Evolutionary conservation across 92 coral and sea anemone genomes (phyloP).

Genomic region (Zoanthus sansibaricus): DNA sequence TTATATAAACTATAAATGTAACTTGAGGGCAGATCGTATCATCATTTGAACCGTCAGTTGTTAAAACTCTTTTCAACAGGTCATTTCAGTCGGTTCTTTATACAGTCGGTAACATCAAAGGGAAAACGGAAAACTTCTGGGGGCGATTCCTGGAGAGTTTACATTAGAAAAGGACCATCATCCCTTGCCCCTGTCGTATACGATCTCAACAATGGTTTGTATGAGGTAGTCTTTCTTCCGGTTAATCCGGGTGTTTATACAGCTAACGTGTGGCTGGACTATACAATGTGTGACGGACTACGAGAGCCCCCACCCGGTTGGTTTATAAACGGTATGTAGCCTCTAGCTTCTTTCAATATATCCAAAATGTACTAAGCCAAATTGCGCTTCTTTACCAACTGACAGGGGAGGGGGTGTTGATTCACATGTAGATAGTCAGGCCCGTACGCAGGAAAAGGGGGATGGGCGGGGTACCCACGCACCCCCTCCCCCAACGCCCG

Average conservation of each 20-base stretch:
- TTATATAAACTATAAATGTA: too few species aligned
- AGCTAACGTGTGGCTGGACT: conserved; percentile 71
- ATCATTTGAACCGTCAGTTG: too few species aligned
- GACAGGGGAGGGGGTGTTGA: too few species aligned
- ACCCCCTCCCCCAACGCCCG: too few species aligned
- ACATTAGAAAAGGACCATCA: conserved; percentile 69
- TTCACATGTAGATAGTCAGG: too few species aligned
- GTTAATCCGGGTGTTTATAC: conserved; percentile 76
- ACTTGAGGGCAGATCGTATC: neutral
- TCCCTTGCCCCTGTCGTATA: conserved; percentile 77
- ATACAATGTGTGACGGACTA: conserved; percentile 82
- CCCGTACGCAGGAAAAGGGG: too few species aligned
- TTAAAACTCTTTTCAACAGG: conserved; percentile 19
- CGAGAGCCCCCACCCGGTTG: conserved; percentile 76
- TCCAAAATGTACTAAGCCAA: too few species aligned
- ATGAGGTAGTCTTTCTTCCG: conserved; percentile 73
- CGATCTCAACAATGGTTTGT: conserved; percentile 71
- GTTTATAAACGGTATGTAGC: conserved; percentile 73
- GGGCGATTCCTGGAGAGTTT: conserved; percentile 87
- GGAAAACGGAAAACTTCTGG: conserved; percentile 63
- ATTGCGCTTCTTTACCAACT: too few species aligned
- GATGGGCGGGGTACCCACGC: too few species aligned
- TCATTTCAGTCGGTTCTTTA: conserved; percentile 73
- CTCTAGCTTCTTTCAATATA: neutral
- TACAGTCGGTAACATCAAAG: conserved; percentile 68